Base-by-base conservation (phyloP, 2,113 vertebrate genomes). In the Cochlearius cochlearius region DNA sequence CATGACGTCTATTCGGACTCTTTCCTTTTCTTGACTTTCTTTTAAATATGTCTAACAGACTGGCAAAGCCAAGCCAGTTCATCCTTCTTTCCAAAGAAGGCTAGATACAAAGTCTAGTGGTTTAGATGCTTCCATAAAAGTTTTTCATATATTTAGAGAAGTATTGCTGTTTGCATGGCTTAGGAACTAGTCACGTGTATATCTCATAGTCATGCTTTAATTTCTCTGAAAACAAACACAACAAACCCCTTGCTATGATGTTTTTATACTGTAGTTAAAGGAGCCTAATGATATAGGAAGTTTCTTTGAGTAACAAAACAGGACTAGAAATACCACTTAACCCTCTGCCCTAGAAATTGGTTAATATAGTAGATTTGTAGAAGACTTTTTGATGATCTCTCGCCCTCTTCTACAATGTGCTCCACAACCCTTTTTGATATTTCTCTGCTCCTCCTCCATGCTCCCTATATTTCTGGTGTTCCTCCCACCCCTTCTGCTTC, bases 11-110 rank as follows among this genome's bases (percentile, higher is more conserved):
- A 91, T 97, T 95, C 12, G 78, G 92, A 92, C 88, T 81, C 94
- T 96, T 98, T 97, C 97, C 93, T 97, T 98, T 98, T 90, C 96
- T 95, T 95, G 94, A 93, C 96, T 95, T 96, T 91, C 94, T 97
- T 98, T 98, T 93, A 92, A 97, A 97, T 94, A 84, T 22, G 50
- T 96, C 82, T 92, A 78, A 91, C 88, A 95, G 94, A 97, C 84
- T 95, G 67, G 91, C 91, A 96, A 93, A 97, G 94, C 90, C 94
- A 95, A 95, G 75, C 79, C 91, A 93, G 96, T 96, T 97, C 96
- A 96, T 94, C 94, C 82, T 86, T 94, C 93, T 94, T 87, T 86
- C 95, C 92, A 90, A 96, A 92, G 94, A 90, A 86, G 53, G 73
- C 92, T 92, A 80, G 89, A 94, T 62, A 89, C 71, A 94, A 97